Evolutionary conservation across 2,888 invertebrate species (phyloP).

Genomic region (Tenodera sinensis): DNA sequence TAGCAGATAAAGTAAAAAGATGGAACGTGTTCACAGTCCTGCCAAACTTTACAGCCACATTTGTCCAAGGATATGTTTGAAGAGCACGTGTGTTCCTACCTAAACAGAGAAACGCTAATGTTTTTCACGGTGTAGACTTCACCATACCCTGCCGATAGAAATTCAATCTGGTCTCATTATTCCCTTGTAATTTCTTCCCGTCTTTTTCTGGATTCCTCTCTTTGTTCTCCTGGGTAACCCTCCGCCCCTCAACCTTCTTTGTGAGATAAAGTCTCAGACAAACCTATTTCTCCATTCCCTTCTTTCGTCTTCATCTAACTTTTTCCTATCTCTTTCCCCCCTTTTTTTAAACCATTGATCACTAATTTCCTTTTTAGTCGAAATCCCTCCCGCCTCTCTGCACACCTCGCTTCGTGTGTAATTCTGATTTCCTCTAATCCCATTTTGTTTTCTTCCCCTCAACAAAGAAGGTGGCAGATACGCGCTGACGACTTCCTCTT

Average conservation of each 20-base stretch:
- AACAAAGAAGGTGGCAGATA: not conserved
- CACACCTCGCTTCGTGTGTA: not conserved
- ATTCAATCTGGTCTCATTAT: slow-evolving; percentile 26
- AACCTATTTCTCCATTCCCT: not conserved
- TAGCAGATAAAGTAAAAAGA: too few species aligned
- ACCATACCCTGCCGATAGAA: slow-evolving; percentile 1
- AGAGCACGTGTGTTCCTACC: not conserved
- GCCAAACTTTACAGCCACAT: too few species aligned
- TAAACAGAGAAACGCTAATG: not conserved
- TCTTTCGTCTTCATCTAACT: not conserved
- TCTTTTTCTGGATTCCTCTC: slow-evolving; percentile 16
- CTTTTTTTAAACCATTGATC: slow-evolving; percentile 24
- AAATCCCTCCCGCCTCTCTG: slow-evolving; percentile 2
- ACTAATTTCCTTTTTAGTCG: slow-evolving; percentile 26
- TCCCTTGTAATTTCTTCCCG: slow-evolving; percentile 17
- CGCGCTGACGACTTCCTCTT: not conserved
- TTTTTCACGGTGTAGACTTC: not conserved
- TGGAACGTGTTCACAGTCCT: too few species aligned
- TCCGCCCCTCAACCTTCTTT: not conserved
- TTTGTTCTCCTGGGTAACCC: not conserved
- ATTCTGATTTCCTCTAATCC: slow-evolving; percentile 1
- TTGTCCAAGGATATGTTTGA: too few species aligned
- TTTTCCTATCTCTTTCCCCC: not conserved
- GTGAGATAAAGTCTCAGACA: not conserved
- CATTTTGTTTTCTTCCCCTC: not conserved